These are phyloP conservation scores for Aelia acuminata DNA, from an alignment of 2,888 invertebrate species.

Conservation along the genomic window DNA sequence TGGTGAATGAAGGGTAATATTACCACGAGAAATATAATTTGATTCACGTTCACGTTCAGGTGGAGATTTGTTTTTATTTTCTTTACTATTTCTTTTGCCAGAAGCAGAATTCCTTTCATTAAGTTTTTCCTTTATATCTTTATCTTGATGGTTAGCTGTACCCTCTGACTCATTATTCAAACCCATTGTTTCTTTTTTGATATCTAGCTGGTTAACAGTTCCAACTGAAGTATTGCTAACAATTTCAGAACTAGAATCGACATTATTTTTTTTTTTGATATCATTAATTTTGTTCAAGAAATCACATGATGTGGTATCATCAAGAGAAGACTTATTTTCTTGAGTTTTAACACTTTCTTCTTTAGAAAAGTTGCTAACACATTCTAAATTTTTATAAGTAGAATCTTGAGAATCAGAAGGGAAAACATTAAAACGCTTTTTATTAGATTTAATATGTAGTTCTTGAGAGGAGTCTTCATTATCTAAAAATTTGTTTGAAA, in stretches of 20 bases:
- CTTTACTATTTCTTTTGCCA: conserved; percentile 26
- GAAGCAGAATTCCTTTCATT: background rate
- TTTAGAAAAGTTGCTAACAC: background rate
- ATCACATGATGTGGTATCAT: background rate
- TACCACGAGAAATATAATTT: conserved; percentile 50
- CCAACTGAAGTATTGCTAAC: background rate
- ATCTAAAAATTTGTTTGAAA: background rate
- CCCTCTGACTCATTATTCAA: background rate
- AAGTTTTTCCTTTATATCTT: background rate
- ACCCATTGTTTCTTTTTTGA: background rate
- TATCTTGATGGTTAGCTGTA: background rate
- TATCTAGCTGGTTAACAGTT: background rate
- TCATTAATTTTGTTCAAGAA: background rate
- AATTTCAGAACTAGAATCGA: background rate
- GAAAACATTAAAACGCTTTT: conserved; percentile 12
- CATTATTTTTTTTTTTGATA: background rate
- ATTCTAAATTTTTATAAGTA: background rate
- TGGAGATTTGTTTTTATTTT: conserved; percentile 13
- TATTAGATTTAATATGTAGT: conserved; percentile 37
- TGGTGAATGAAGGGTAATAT: conserved; percentile 52
- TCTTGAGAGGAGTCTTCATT: conserved; percentile 34
- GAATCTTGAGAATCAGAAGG: conserved; percentile 52
- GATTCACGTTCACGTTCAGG: conserved; percentile 37
- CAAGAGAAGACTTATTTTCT: background rate
- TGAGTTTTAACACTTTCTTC: background rate